Evolutionary conservation across 2,113 vertebrate species (phyloP).

Genomic region (Cyrtonyx montezumae): DNA sequence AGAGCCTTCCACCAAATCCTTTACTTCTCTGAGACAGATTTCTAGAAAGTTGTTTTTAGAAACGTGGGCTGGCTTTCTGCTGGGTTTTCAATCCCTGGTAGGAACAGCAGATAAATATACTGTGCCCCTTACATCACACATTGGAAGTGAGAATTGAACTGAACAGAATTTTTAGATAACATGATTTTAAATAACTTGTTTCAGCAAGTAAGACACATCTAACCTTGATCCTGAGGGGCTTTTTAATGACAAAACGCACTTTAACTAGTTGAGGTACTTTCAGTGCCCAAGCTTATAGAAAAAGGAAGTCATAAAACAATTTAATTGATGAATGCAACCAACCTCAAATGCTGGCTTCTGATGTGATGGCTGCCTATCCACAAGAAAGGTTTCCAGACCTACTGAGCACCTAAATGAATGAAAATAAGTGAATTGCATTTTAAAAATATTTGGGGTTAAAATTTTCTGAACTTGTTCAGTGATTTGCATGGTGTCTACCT

Average conservation of each 20-base stretch:
- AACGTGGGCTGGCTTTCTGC: neutral
- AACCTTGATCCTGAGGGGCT: constrained; percentile 16
- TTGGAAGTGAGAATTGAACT: neutral
- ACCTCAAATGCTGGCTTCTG: neutral
- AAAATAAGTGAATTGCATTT: neutral
- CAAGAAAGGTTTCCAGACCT: neutral
- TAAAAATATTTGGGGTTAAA: neutral
- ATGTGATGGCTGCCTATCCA: neutral
- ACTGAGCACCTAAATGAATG: neutral
- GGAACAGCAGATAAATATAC: constrained; percentile 31
- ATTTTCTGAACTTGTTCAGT: neutral
- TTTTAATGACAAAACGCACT: constrained; percentile 1
- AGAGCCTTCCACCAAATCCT: neutral
- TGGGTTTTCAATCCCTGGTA: neutral
- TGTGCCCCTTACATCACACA: neutral
- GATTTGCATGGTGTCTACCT: neutral
- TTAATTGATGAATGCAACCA: neutral
- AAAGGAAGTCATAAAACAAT: neutral
- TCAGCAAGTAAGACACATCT: neutral
- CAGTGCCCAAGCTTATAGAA: neutral
- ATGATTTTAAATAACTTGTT: neutral
- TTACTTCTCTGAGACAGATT: neutral
- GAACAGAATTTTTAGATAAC: constrained; percentile 4
- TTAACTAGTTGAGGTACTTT: constrained; percentile 9
- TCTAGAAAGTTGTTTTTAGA: neutral